Evolutionary conservation across 2,888 invertebrate species (phyloP).

Genomic region (Sinodicranocentrus sp.): DNA sequence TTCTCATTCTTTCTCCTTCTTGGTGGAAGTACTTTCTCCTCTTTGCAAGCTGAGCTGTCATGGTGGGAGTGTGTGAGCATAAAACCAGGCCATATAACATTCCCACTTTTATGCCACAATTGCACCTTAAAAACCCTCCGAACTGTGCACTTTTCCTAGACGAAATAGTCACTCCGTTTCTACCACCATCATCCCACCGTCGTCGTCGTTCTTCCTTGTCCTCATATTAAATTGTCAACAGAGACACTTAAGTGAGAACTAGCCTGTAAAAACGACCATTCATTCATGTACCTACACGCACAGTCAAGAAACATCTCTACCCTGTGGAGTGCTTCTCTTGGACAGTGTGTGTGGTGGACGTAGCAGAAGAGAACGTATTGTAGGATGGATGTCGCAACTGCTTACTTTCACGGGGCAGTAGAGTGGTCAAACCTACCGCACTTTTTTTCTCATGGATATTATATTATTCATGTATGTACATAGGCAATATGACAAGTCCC

Average conservation of each 20-base stretch:
- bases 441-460: conserved; percentile 16
- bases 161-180: conserved; percentile 40
- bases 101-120: conserved; percentile 57
- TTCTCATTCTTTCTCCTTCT: not conserved
- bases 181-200: conserved; percentile 11
- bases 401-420: conserved; percentile 18
- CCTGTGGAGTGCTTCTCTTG: too few relatives aligned
- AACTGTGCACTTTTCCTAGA: conserved; percentile 49
- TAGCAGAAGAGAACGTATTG: not conserved
- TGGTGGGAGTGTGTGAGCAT: conserved; percentile 48
- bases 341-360: too few relatives aligned
- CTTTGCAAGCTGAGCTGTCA: conserved; percentile 37
- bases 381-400: conserved; percentile 19
- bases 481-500: conserved; percentile 6
- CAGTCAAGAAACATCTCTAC: not conserved
- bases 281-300: not conserved
- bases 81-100: conserved; percentile 54
- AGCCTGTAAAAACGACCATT: conserved; percentile 46
- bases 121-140: conserved; percentile 58
- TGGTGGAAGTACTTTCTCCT: not conserved
- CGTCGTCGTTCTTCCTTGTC: conserved; percentile 19
- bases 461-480: conserved; percentile 2
- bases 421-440: conserved; percentile 18
- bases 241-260: conserved; percentile 48
- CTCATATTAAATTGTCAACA: conserved; percentile 65